Evolutionary conservation across 2,113 vertebrate genomes (phyloP), one percentile per base, ranked within the genome.

Genomic region (Eolophus roseicapilla): DNA sequence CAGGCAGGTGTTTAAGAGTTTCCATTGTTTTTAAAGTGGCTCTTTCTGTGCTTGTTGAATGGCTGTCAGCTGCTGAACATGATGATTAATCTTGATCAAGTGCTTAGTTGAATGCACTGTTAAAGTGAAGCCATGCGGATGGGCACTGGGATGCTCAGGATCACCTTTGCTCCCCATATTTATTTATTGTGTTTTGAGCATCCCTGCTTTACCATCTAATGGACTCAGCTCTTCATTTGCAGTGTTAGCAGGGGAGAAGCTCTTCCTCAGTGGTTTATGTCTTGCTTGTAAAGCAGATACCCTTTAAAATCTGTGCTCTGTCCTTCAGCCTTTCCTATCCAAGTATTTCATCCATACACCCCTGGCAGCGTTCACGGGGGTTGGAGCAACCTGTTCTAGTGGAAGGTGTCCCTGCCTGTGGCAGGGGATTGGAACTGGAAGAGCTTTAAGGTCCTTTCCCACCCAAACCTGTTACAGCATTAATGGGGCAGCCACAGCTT

Each of bases 1-100:
- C 64, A 27, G 92, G 93, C 93, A 74, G 82, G 47, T 55, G 79
- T 83, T 92, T 19, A 69, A 43, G 86, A 60, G 85, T 63, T 88
- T 55, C 55, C 47, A 5, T 35, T 83, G 85, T 67, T 90, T 88
- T 59, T 88, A 4, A 90, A 85, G 90, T 29, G 15, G 35, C 71
- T 85, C 39, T 82, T 93, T 33, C 82, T 82, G 71, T 86, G 82
- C 49, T 86, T 87, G 79, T 43, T 27, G 59, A 88, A 25, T 8
- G 70, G 41, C 73, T 93, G 75, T 76, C 59, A 73, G 74, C 71
- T n/a, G 63, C 44, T 86, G 79, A 49, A 47, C 76, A 23, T 1
- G 4, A 6, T 31, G 75, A 69, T 93, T 59, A 18, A 76, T 79
- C 49, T 73, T 50, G 49, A 37, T 37, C 75, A 65, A 63, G 63